Base-by-base conservation (phyloP, 2,888 invertebrate species). In the Melinaea marsaeus region DNA sequence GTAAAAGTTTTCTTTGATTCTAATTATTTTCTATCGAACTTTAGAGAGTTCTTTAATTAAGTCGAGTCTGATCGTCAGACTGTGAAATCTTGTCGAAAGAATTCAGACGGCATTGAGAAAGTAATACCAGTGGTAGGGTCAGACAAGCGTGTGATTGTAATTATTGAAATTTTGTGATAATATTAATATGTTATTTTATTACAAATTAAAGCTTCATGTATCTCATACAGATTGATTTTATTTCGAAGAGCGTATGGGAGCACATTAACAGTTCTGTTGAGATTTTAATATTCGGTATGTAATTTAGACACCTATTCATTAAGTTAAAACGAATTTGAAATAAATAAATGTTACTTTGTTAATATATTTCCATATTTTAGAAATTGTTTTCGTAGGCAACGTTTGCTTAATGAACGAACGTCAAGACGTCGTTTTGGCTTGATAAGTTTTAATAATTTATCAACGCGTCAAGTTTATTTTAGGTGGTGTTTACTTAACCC, bases 401-500 rank as follows among this genome's bases (percentile, higher is more conserved):
- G 62, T 68, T 66, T 68, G 62, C 63, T 66, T 69, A 71, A 68
- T 68, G 69, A 73, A 67, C 62, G 63, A 58, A 61, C 68, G 70
- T 74, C 72, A 67, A 71, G 67, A 74, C 71, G 67, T 72, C 71
- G 67, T 65, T 61, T 66, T 60, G 60, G 64, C 66, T 69, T 66
- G 70, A 71, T 72, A 67, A 71, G 69, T 71, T 71, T 71, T 66
- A 72, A 71, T 70, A 70, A 72, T 72, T 72, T 72, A 72, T 72
- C 71, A 68, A 66, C 55, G 56, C 68, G 72, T 72, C 71, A 69
- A 67, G 71, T 71, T 70, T 68, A 73, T 71, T 71, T 72, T 70
- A 71, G 68, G 68, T 64, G 67, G 62, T 68, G 69, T 69, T 69
- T 69, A 62, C 63, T 66, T 58, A 61, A 63, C 60, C 65, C 66